Conservation (phyloP, 1,140 invertebrate species). For the Goniozus legneri region DNA sequence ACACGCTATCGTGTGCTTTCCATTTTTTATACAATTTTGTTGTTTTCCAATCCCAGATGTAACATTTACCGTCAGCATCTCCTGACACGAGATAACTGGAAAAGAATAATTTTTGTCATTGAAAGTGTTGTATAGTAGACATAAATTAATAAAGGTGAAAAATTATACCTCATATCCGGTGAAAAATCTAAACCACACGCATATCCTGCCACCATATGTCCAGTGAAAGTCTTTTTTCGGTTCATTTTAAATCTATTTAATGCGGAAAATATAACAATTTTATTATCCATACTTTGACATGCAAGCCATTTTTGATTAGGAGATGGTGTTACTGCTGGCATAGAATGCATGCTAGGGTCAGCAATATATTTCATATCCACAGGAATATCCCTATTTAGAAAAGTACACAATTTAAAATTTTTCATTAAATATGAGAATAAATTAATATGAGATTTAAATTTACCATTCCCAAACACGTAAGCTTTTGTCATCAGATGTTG, state of each 20-base stretch:
- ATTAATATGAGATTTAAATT: slow-evolving; percentile 29
- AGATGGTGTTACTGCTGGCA: slow-evolving; percentile 91
- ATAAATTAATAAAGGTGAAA: slow-evolving; percentile 3
- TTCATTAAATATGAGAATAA: background rate
- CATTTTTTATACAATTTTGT: slow-evolving; percentile 97
- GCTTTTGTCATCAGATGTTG: slow-evolving; percentile 98
- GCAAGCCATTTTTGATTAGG: slow-evolving; percentile 99
- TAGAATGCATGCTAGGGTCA: slow-evolving; percentile 99
- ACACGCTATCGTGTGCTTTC: slow-evolving; percentile 98
- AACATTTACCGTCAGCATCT: slow-evolving; percentile 99
- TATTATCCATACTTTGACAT: slow-evolving; percentile 99
- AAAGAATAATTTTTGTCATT: background rate
- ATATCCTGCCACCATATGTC: slow-evolving; percentile 99
- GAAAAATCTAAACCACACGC: slow-evolving; percentile 97
- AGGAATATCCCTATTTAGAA: slow-evolving; percentile 83
- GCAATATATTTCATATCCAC: slow-evolving; percentile 99
- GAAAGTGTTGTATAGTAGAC: background rate
- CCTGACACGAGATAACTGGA: slow-evolving; percentile 92
- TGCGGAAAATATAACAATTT: slow-evolving; percentile 96
- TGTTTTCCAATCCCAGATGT: slow-evolving; percentile 99
- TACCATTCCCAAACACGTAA: slow-evolving; percentile 99
- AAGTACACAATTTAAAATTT: slow-evolving; percentile 8
- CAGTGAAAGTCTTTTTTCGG: slow-evolving; percentile 95
- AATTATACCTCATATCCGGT: slow-evolving; percentile 89
- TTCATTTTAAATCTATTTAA: slow-evolving; percentile 97